Evolutionary conservation across 2,888 invertebrate genomes (phyloP), one percentile per base, ranked within the genome.

Genomic region (Netelia melanura): DNA sequence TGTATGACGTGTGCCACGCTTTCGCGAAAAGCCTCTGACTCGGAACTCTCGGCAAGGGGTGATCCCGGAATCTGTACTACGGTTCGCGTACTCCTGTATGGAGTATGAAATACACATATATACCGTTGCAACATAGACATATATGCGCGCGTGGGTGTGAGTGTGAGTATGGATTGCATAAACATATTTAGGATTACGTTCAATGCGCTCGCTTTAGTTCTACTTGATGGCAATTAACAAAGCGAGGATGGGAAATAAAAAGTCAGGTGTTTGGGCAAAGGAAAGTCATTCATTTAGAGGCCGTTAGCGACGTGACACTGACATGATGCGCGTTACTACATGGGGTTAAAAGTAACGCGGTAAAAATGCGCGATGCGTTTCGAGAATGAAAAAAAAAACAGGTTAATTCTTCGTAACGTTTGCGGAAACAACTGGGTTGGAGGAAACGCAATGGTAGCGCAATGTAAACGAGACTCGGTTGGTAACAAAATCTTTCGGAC

Each of bases 1-100:
- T 17, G 62, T 64, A 52, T 56, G 6, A 67, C 52, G 38, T 44
- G 62, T 48, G 44, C 56, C 56, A 70, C 70, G 68, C 17, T 43
- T 68, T 76, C 30, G 70, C 81, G 70, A 30, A 30, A 70, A 81
- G 54, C 62, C 64, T 71, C 80, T 62, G 62, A 52, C 48, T 48
- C 68, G 52, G 10, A 75, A 30, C 81, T 68, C 83, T 74, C 80
- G 70, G 48, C 74, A 79, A 56, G 75, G 74, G 83, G 62, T 67
- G 65, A 48, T 78, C 52, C 9, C 65, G 48, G 71, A 77, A 77
- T 76, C 61, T 76, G 71, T 71, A 43, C 21, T 10, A 21, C 58
- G 10, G 58, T 58, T 58, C 17, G 10, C 21, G 21, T 58, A 6
- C 21, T 21, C 9, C 0, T 58, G 9, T 58, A 21, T 9, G 17